Conservation (phyloP, 2,888 invertebrate species). For the Eueremaeus valkanovi region DNA sequence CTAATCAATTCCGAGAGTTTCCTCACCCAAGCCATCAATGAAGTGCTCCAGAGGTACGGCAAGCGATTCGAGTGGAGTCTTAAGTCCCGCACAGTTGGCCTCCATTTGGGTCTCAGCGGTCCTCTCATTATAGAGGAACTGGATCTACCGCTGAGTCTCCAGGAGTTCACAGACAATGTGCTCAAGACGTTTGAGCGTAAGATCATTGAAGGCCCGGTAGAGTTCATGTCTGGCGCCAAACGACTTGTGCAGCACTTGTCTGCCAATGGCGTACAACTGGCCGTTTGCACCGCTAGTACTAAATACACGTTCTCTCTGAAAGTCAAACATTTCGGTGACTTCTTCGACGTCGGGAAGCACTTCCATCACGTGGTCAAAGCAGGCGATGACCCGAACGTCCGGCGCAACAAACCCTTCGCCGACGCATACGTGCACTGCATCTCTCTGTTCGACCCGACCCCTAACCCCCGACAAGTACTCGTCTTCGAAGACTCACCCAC, state of each 20-base stretch:
- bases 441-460: slow-evolving; percentile 62
- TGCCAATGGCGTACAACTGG: slow-evolving; percentile 69
- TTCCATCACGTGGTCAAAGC: slow-evolving; percentile 76
- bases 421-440: slow-evolving; percentile 79
- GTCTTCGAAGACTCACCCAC: slow-evolving; percentile 91
- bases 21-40: slow-evolving; percentile 19
- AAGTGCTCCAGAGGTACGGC: slow-evolving; percentile 20
- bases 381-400: slow-evolving; percentile 76
- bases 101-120: slow-evolving; percentile 18
- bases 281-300: slow-evolving; percentile 80
- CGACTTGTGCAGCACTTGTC: slow-evolving; percentile 72
- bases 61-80: slow-evolving; percentile 25
- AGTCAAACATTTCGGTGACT: slow-evolving; percentile 58
- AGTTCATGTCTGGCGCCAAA: slow-evolving; percentile 73
- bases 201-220: slow-evolving; percentile 52
- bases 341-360: slow-evolving; percentile 53
- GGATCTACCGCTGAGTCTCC: slow-evolving; percentile 63
- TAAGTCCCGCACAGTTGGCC: slow-evolving; percentile 35
- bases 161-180: slow-evolving; percentile 61
- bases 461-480: slow-evolving; percentile 51
- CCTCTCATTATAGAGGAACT: slow-evolving; percentile 56
- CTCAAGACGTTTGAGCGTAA: slow-evolving; percentile 58
- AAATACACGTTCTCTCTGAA: slow-evolving; percentile 68
- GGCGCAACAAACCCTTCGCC: slow-evolving; percentile 80
- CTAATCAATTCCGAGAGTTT: slow-evolving; percentile 38